Evolutionary conservation across 2,888 invertebrate species (phyloP).

Genomic region (Cephus sareptanus): DNA sequence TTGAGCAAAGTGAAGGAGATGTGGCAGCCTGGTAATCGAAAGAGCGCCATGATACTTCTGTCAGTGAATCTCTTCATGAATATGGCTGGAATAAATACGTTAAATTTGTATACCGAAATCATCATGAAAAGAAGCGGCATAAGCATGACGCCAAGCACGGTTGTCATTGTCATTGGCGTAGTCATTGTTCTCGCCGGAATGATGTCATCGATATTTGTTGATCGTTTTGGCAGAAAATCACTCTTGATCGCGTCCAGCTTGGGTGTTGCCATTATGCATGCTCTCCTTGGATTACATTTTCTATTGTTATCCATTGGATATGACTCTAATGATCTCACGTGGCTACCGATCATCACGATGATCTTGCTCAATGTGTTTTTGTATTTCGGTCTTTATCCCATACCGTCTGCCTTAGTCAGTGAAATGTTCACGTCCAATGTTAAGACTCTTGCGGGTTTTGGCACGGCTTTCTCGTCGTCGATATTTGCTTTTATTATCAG

Average conservation of each 20-base stretch:
- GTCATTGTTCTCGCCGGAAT: slow-evolving; percentile 68
- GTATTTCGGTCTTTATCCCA: slow-evolving; percentile 45
- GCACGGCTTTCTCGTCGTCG: slow-evolving; percentile 41
- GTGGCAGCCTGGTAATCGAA: slow-evolving; percentile 52
- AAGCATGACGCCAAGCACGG: slow-evolving; percentile 56
- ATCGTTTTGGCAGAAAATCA: slow-evolving; percentile 66
- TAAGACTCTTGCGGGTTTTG: slow-evolving; percentile 52
- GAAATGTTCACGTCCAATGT: slow-evolving; percentile 57
- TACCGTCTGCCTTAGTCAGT: slow-evolving; percentile 53
- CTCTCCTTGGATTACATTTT: slow-evolving; percentile 52
- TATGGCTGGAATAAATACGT: slow-evolving; percentile 64
- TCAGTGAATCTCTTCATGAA: slow-evolving; percentile 69
- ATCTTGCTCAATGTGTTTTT: slow-evolving; percentile 42
- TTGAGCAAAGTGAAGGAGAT: background rate
- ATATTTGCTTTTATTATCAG: slow-evolving; percentile 47
- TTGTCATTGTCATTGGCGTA: slow-evolving; percentile 67
- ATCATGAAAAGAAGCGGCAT: slow-evolving; percentile 59
- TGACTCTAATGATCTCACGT: slow-evolving; percentile 33
- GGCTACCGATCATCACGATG: slow-evolving; percentile 45
- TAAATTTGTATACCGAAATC: slow-evolving; percentile 64
- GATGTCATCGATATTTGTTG: slow-evolving; percentile 65
- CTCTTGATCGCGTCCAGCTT: slow-evolving; percentile 66
- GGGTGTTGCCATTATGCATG: slow-evolving; percentile 53
- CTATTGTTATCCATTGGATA: slow-evolving; percentile 38
- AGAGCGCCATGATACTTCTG: slow-evolving; percentile 62